phyloP scores from a whole-genome alignment of 2,888 invertebrate species.

The Octonoba sinensis region DNA sequence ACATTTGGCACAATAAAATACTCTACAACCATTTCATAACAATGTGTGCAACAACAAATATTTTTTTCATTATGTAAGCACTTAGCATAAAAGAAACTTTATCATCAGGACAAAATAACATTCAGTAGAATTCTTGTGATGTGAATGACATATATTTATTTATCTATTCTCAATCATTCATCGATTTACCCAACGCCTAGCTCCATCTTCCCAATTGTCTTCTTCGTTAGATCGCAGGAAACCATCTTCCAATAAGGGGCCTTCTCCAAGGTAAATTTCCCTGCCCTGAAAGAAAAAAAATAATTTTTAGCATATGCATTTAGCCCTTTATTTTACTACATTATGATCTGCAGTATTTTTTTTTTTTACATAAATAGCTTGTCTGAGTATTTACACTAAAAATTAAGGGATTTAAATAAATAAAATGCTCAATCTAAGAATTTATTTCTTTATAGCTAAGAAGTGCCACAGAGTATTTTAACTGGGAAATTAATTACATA shows the following conservation, averaged over 20 bases:
- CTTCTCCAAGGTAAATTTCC: conserved; percentile 34
- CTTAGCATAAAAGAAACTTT: conserved; percentile 25
- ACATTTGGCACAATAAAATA: conserved; percentile 57
- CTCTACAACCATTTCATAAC: conserved; percentile 43
- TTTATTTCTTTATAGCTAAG: too few species aligned
- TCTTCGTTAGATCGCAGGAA: conserved; percentile 69
- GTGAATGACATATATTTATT: neutral
- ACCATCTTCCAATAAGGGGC: conserved; percentile 68
- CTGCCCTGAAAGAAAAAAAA: conserved; percentile 2
- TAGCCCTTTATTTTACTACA: too few species aligned
- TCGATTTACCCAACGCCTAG: conserved; percentile 71
- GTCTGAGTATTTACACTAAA: too few species aligned
- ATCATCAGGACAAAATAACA: conserved; percentile 29
- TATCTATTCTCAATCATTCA: conserved; percentile 51
- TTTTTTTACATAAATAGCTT: too few species aligned
- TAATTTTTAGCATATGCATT: neutral
- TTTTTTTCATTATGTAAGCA: conserved; percentile 32
- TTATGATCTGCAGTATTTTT: too few species aligned
- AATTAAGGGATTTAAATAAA: too few species aligned
- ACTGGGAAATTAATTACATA: too few species aligned
- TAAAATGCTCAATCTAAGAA: too few species aligned
- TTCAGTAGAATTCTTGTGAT: conserved; percentile 19
- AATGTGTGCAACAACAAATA: conserved; percentile 39
- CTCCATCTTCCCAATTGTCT: conserved; percentile 71
- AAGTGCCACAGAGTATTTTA: too few species aligned